Base-by-base conservation (phyloP, 2,113 vertebrate species). In the Corvus moneduloides region DNA sequence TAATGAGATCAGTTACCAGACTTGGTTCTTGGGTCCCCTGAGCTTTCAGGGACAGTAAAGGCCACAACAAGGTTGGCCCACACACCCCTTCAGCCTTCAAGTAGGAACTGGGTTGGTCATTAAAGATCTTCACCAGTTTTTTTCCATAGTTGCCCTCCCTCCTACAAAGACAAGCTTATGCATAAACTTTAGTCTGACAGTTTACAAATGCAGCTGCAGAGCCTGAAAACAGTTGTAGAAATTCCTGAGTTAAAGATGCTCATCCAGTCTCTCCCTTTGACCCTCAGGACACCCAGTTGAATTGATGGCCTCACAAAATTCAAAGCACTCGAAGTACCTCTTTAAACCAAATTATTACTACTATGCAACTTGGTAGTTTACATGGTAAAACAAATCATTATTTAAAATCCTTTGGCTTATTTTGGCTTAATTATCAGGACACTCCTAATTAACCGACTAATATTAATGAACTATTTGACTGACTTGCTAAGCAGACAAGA, bases 401-500 rank as follows among this genome's bases (percentile, higher is more conserved):
- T 77, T 96, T 83, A 0, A 89, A 95, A 85, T 6, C n/a, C 32
- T 87, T 86, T 46, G n/a, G 39, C 52, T 84, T 94, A 51, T 61
- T 94, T 71, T 78, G 39, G 41, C 58, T 82, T 79, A 82, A 94
- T 87, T 95, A 89, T 21, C 51, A 76, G 33, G 80, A 67, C 72
- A 80, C 35, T 89, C 59, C 87, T 66, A 94, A 94, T 89, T 95
- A 87, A 21, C 81, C 76, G 73, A 84, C 69, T 85, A 85, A 82
- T 79, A 91, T 52, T 81, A 89, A 69, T 66, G 49, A 49, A 68
- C 44, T 80, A 43, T 61, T 79, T 3, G 7, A 89, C 58, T 63
- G 82, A 64, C 46, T 62, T 48, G 61, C 75, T 88, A 75, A 56
- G 32, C 61, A 72, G 32, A 52, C 27, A 83, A 54, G n/a, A 87